phyloP scores from a whole-genome alignment of 2,113 vertebrate species.

The Dolichotis patagonum region DNA sequence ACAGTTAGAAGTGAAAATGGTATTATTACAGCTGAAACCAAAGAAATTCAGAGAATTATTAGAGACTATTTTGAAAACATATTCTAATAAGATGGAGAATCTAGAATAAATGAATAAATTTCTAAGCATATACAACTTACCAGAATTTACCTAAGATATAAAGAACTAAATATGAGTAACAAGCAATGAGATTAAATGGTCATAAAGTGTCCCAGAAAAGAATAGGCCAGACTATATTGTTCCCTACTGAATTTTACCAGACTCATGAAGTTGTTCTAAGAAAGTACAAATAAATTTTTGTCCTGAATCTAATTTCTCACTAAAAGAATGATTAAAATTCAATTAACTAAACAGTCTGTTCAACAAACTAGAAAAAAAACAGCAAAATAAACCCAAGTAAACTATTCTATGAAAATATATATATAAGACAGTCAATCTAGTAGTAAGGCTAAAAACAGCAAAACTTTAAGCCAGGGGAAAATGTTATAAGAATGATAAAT shows the following conservation, averaged over 20 bases:
- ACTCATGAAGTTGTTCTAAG: not conserved
- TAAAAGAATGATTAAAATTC: not conserved
- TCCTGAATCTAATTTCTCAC: not conserved
- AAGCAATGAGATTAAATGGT: not conserved
- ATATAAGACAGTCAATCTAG: not conserved
- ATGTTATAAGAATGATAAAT: not conserved
- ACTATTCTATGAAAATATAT: not conserved
- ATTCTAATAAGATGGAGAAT: not conserved
- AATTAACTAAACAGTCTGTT: not conserved
- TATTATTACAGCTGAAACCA: not conserved
- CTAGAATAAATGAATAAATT: not conserved
- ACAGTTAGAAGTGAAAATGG: not conserved
- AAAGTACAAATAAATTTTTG: not conserved
- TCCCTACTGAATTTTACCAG: not conserved
- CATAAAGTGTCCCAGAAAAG: not conserved
- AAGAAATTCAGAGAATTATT: not conserved
- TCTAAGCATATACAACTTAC: not conserved
- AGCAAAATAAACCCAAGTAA: conserved; percentile 7
- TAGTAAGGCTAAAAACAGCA: not conserved
- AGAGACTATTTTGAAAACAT: not conserved
- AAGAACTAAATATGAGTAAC: not conserved
- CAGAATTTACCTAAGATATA: not conserved
- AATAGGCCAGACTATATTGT: not conserved
- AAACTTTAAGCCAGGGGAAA: not conserved
- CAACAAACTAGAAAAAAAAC: not conserved